Conservation (phyloP, 2,113 vertebrate species). For the Donacobius atricapilla region DNA sequence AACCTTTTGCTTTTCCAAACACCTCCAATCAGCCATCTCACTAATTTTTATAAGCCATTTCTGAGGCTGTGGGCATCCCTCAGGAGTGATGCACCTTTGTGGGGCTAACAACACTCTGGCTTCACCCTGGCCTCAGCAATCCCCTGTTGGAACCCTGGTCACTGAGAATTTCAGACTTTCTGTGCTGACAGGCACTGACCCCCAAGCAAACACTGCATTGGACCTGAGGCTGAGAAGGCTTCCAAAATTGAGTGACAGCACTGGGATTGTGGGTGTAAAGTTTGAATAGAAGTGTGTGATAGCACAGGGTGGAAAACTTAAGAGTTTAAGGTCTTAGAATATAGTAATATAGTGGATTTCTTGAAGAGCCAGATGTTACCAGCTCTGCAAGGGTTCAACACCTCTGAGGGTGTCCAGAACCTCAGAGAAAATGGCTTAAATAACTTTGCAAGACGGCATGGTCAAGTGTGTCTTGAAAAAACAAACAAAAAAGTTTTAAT, state of each 20-base stretch:
- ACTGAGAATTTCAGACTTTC: not conserved
- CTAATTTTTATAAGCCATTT: not conserved
- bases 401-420: too few species aligned
- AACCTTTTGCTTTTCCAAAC: not conserved
- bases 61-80: not conserved
- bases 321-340: not conserved
- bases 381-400: too few species aligned
- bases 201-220: not conserved
- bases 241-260: not conserved
- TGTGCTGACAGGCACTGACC: not conserved
- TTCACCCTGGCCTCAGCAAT: not conserved
- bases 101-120: not conserved
- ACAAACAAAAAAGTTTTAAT: too few species aligned
- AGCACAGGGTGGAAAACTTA: not conserved
- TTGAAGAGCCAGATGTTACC: too few species aligned
- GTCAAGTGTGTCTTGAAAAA: too few species aligned
- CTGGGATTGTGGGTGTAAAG: not conserved
- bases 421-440: too few species aligned
- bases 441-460: too few species aligned
- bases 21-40: fast-evolving
- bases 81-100: not conserved
- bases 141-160: not conserved
- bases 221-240: not conserved
- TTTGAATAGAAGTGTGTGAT: not conserved
- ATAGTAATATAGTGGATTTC: not conserved